Percentiles rank a stretch among this genome's conserved stretches.
phyloP scores from a whole-genome alignment of 2,113 vertebrate species.

The Centropus unirufus region DNA sequence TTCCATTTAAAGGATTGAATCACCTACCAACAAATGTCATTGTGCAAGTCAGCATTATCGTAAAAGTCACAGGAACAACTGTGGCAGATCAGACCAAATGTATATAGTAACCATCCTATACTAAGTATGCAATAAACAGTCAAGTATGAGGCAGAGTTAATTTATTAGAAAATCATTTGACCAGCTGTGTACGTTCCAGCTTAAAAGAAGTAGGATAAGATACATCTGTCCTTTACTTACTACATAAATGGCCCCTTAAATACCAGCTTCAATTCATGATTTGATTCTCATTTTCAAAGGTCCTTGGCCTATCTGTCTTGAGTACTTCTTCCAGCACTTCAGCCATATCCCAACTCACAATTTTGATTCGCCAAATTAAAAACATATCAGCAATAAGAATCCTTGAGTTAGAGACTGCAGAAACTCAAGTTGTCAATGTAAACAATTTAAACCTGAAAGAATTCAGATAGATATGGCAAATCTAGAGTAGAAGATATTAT shows the following conservation, averaged over 20 bases:
- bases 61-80: not conserved
- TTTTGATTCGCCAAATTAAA: not conserved
- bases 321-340: not conserved
- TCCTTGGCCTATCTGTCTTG: not conserved
- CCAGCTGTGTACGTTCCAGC: not conserved
- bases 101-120: not conserved
- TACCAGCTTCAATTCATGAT: not conserved
- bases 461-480: not conserved
- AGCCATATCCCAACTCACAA: not conserved
- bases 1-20: not conserved
- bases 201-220: not conserved
- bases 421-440: not conserved
- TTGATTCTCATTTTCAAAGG: not conserved
- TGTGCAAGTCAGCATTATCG: not conserved
- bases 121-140: not conserved
- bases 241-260: not conserved
- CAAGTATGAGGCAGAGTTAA: conserved; percentile 34
- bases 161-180: conserved; percentile 21
- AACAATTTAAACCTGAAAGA: not conserved
- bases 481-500: not conserved
- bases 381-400: not conserved
- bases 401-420: not conserved
- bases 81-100: not conserved
- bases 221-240: not conserved
- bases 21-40: not conserved